Percentiles rank a stretch among this genome's conserved stretches.
phyloP scores from a whole-genome alignment of 2,113 vertebrate genomes.

The Lophochroa leadbeateri region DNA sequence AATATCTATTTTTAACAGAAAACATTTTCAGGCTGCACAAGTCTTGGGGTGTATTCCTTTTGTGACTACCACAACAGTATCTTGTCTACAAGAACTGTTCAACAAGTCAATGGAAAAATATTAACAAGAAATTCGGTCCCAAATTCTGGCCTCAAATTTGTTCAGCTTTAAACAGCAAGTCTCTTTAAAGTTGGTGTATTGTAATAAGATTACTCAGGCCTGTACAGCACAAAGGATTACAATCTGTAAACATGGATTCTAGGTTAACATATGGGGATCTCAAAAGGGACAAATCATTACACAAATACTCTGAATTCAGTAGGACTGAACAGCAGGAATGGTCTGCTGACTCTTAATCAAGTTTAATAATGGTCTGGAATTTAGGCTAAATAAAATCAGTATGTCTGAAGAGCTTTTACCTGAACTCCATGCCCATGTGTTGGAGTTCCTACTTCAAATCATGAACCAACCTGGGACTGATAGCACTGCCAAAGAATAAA shows the following conservation, averaged over 20 bases:
- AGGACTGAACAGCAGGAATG: neutral
- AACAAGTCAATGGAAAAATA: neutral
- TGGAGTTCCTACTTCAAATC: neutral
- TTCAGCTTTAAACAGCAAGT: neutral
- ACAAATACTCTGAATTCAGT: neutral
- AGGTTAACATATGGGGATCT: neutral
- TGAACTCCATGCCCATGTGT: neutral
- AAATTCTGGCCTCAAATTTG: neutral
- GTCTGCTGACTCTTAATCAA: neutral
- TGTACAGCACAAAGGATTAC: constrained; percentile 4
- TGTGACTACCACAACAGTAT: neutral
- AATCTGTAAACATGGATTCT: constrained; percentile 12
- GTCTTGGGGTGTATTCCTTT: neutral
- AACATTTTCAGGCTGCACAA: neutral
- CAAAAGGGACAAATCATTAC: neutral
- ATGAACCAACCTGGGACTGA: neutral
- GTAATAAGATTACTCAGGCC: neutral
- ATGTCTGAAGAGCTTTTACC: neutral
- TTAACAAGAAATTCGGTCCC: neutral
- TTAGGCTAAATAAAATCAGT: neutral
- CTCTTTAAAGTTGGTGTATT: neutral
- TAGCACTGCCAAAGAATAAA: neutral
- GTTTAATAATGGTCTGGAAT: neutral
- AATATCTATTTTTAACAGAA: neutral
- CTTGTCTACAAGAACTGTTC: neutral